These are phyloP conservation scores for Merops nubicus DNA, from an alignment of 2,113 vertebrate species.

Conservation along the genomic window DNA sequence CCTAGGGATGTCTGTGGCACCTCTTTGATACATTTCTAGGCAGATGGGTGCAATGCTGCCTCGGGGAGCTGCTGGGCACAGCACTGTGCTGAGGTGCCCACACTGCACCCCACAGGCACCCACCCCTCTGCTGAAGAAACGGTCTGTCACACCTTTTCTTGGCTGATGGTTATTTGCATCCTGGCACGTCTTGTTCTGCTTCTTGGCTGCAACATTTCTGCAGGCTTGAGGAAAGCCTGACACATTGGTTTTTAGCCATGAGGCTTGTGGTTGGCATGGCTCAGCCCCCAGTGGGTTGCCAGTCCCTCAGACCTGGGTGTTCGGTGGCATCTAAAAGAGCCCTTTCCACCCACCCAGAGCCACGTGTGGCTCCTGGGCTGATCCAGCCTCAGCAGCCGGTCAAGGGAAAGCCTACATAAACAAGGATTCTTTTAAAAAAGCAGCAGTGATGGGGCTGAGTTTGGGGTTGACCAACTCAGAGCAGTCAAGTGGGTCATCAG, in stretches of 20 bases:
- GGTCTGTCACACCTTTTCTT: background rate
- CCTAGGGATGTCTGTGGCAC: no score
- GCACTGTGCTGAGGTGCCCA: rapidly evolving
- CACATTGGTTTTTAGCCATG: rapidly evolving
- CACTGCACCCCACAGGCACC: background rate
- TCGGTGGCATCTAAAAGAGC: background rate
- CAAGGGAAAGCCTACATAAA: background rate
- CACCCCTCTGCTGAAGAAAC: background rate
- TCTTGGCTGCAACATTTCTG: background rate
- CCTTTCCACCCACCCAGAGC: background rate
- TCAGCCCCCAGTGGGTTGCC: background rate
- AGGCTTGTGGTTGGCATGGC: background rate
- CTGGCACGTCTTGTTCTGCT: background rate
- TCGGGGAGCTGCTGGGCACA: no score
- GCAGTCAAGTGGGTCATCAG: rapidly evolving
- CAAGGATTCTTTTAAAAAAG: background rate
- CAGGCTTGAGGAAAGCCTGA: background rate
- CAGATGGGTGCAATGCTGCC: no score
- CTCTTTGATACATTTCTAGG: no score
- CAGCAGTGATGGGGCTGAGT: background rate
- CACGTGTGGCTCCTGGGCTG: background rate
- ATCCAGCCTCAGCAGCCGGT: rapidly evolving
- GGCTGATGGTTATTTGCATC: background rate
- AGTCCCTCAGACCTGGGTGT: background rate
- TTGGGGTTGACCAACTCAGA: background rate